Percentiles rank a stretch among this genome's conserved stretches.
Conservation (phyloP, 2,888 invertebrate species). For the Drosophila maculinotata region DNA sequence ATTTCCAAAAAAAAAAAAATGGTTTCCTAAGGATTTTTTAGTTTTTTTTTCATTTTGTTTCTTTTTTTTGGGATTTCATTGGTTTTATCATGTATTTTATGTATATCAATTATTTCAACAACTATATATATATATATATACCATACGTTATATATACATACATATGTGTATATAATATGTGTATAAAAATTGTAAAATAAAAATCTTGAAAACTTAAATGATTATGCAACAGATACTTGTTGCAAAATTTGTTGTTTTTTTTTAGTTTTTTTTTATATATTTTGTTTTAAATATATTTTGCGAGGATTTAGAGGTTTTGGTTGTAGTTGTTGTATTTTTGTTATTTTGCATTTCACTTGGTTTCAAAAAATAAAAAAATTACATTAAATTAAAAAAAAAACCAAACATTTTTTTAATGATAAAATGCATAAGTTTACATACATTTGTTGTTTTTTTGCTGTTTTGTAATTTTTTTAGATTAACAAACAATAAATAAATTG, state of each 20-base stretch:
- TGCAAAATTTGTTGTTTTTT: slow-evolving; percentile 24
- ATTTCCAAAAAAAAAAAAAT: slow-evolving; percentile 33
- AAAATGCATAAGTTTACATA: slow-evolving; percentile 47
- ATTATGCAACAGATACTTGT: slow-evolving; percentile 27
- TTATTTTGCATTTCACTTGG: slow-evolving; percentile 42
- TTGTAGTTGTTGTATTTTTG: slow-evolving; percentile 47
- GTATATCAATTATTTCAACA: slow-evolving; percentile 48
- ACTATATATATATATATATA: slow-evolving; percentile 45
- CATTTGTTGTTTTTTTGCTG: slow-evolving; percentile 11
- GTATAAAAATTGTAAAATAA: slow-evolving; percentile 56
- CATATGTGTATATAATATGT: slow-evolving; percentile 33
- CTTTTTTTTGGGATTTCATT: slow-evolving; percentile 45
- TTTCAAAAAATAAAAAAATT: slow-evolving; percentile 25
- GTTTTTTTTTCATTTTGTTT: slow-evolving; percentile 41
- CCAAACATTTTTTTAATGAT: slow-evolving; percentile 21
- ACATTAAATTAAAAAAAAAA: slow-evolving; percentile 24
- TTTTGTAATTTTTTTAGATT: slow-evolving; percentile 18
- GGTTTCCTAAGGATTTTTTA: slow-evolving; percentile 37
- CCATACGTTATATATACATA: slow-evolving; percentile 20
- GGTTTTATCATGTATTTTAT: slow-evolving; percentile 45
- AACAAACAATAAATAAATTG: slow-evolving; percentile 54
- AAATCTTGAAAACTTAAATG: slow-evolving; percentile 61
- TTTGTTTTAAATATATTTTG: slow-evolving; percentile 58
- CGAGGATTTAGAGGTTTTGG: slow-evolving; percentile 81
- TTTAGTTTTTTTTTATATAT: slow-evolving; percentile 21